Conservation (phyloP, 2,797 vertebrate genomes). For the Sparidentex hasta region DNA sequence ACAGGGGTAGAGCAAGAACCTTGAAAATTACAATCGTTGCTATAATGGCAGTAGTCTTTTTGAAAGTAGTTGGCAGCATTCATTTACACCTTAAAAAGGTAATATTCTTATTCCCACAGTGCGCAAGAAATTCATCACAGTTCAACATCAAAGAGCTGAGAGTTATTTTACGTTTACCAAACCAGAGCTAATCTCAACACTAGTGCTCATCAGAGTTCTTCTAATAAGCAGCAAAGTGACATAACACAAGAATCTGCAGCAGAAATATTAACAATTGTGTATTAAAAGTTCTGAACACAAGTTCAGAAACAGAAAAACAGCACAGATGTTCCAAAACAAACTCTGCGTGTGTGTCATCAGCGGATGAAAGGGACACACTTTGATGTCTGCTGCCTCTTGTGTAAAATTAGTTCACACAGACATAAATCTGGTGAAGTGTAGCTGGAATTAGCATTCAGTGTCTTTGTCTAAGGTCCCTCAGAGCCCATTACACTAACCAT, state of each 20-base stretch:
- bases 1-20: conserved; percentile 38
- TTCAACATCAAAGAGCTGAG: conserved; percentile 29
- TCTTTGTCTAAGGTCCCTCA: conserved; percentile 72
- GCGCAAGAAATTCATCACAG: conserved; percentile 13
- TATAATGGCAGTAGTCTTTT: conserved; percentile 31
- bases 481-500: conserved; percentile 72
- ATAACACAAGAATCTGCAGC: conserved; percentile 36
- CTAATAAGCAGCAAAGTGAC: conserved; percentile 64
- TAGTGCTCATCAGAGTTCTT: conserved; percentile 40
- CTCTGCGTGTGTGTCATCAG: conserved; percentile 37
- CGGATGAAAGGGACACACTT: conserved; percentile 53
- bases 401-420: conserved; percentile 77
- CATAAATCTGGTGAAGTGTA: conserved; percentile 69
- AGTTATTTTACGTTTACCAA: conserved; percentile 35
- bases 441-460: conserved; percentile 72
- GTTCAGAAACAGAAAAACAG: conserved; percentile 47
- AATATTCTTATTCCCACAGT: conserved; percentile 13
- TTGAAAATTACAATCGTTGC: conserved; percentile 40
- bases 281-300: conserved; percentile 40
- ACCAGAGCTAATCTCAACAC: conserved; percentile 41
- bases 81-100: conserved; percentile 11
- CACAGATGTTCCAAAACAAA: conserved; percentile 58
- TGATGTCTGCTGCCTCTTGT: conserved; percentile 66
- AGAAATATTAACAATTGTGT: conserved; percentile 47
- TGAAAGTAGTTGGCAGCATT: neutral